Percentiles rank a stretch among this genome's conserved stretches.
Conservation (phyloP, 2,113 vertebrate species). For the Barbus barbus region DNA sequence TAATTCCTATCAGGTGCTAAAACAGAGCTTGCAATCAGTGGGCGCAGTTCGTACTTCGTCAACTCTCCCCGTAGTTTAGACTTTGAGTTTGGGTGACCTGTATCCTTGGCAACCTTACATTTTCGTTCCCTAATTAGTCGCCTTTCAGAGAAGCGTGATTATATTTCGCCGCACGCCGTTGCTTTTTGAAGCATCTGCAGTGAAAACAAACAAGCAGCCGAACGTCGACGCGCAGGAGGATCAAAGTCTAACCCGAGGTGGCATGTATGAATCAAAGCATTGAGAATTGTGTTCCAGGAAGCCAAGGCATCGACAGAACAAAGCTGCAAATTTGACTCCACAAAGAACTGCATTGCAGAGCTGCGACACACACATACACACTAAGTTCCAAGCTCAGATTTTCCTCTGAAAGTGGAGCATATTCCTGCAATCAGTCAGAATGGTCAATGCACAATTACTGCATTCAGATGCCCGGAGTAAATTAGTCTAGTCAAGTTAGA, state of each 20-base stretch:
- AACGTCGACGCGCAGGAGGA: slow-evolving; percentile 9
- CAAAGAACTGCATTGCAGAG: slow-evolving; percentile 14
- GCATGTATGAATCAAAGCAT: slow-evolving; percentile 18
- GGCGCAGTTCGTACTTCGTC: not conserved
- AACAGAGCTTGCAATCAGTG: not conserved
- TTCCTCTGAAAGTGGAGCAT: slow-evolving; percentile 33
- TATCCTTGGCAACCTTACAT: slow-evolving; percentile 8
- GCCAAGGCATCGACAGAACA: not conserved
- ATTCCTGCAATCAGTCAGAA: slow-evolving; percentile 33
- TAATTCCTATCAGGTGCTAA: not conserved
- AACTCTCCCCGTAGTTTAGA: not conserved
- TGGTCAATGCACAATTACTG: slow-evolving; percentile 43
- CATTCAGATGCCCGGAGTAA: slow-evolving; percentile 35
- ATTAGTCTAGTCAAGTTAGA: slow-evolving; percentile 3
- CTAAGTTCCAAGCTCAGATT: not conserved
- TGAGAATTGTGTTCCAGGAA: slow-evolving; percentile 25
- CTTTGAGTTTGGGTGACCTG: not conserved
- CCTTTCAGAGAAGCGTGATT: not conserved
- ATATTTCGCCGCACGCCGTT: not conserved
- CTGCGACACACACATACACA: not conserved
- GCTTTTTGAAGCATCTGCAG: not conserved
- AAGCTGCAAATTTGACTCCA: slow-evolving; percentile 24
- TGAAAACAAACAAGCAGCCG: not conserved
- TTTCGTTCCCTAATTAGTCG: slow-evolving; percentile 14
- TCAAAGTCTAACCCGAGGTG: slow-evolving; percentile 17